Conservation (phyloP, 2,888 invertebrate genomes). For the Epinotia brunnichana region DNA sequence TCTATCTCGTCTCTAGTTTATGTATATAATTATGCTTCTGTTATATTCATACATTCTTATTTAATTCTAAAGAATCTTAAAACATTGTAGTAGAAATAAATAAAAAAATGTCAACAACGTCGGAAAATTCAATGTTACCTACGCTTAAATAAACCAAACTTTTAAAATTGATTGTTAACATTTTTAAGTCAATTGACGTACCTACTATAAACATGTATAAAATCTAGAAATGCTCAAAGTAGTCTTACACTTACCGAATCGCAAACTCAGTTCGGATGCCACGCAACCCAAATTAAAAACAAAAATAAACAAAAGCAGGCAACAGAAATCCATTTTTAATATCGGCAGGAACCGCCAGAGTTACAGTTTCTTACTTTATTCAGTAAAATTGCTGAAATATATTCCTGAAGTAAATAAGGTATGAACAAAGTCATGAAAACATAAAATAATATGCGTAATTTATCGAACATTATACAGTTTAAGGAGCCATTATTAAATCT, state of each 20-base stretch:
- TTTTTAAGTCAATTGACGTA: no score
- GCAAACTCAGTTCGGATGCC: conserved; percentile 67
- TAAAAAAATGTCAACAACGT: no score
- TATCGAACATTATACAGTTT: conserved; percentile 66
- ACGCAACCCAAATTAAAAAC: conserved; percentile 66
- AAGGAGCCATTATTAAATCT: conserved; percentile 17
- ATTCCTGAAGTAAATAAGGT: conserved; percentile 76
- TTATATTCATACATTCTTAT: no score
- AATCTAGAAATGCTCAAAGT: no score
- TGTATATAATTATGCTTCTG: no score
- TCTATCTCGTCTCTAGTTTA: no score
- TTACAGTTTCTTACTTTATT: conserved; percentile 67
- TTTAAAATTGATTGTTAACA: no score
- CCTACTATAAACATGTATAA: no score
- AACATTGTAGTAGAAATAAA: no score
- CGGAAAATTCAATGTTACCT: no score
- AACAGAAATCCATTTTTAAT: conserved; percentile 55
- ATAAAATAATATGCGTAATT: conserved; percentile 73
- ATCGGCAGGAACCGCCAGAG: conserved; percentile 58
- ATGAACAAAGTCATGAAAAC: conserved; percentile 69
- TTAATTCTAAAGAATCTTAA: no score
- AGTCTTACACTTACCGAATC: conserved; percentile 65
- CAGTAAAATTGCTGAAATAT: conserved; percentile 71
- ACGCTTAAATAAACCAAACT: no score
- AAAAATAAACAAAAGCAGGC: conserved; percentile 60